Conservation (phyloP, 2,888 invertebrate genomes). For the Tenthredo notha region DNA sequence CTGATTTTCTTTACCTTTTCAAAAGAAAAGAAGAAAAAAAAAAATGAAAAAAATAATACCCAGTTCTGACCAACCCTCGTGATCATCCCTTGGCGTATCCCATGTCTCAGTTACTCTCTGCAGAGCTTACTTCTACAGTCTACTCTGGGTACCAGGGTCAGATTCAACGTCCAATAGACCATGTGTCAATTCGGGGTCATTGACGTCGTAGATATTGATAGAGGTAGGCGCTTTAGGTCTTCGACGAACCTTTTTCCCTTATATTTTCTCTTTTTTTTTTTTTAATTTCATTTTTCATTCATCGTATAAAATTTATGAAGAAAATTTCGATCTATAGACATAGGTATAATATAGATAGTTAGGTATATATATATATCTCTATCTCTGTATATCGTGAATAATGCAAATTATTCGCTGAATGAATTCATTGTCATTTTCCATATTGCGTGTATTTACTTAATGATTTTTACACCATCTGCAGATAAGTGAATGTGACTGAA, state of each 20-base stretch:
- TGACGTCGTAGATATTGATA: constrained; percentile 3
- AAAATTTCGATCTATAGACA: no score
- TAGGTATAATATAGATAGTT: no score
- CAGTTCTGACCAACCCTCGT: background rate
- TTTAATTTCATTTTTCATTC: background rate
- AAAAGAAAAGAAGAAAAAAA: no score
- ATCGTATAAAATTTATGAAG: background rate
- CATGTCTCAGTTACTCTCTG: background rate
- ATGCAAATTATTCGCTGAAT: no score
- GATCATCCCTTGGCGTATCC: background rate
- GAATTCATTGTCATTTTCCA: no score
- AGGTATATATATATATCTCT: no score
- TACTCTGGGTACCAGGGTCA: constrained; percentile 3
- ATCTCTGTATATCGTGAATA: no score
- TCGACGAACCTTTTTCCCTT: background rate
- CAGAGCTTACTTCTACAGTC: background rate
- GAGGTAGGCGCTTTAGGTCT: background rate
- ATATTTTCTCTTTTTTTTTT: background rate
- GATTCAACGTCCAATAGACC: background rate
- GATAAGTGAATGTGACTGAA: no score
- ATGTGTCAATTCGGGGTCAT: constrained; percentile 3
- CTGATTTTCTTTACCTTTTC: background rate
- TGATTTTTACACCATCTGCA: no score
- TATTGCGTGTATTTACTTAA: no score
- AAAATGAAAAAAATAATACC: background rate